These are phyloP conservation scores for Eledone cirrhosa DNA, from an alignment of 2,888 invertebrate species.

Conservation along the genomic window DNA sequence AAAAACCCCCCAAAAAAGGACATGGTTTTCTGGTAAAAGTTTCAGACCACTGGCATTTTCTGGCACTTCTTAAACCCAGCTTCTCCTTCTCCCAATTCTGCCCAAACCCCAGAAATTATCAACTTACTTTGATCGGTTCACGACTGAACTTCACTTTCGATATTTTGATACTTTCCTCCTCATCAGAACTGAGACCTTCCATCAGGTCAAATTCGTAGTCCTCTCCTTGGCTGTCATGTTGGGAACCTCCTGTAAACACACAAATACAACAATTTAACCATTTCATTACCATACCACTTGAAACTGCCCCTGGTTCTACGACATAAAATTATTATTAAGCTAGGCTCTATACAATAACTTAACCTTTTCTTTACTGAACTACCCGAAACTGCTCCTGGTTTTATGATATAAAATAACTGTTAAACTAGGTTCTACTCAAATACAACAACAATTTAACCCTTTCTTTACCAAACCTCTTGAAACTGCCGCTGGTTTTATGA, in stretches of 20 bases:
- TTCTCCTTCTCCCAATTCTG: too few relatives aligned
- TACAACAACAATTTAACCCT: too few relatives aligned
- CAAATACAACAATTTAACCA: neutral
- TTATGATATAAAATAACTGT: too few relatives aligned
- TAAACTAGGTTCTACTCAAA: too few relatives aligned
- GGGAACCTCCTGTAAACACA: constrained; percentile 21
- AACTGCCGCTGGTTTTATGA: too few relatives aligned
- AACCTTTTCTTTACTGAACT: neutral
- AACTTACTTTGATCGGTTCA: constrained; percentile 60
- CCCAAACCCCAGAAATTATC: neutral
- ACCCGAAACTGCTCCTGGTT: neutral
- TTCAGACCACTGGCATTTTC: too few relatives aligned
- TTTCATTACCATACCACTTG: neutral
- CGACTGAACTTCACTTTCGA: constrained; percentile 58
- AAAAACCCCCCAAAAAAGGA: too few relatives aligned
- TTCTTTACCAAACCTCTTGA: too few relatives aligned
- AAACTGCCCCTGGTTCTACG: neutral
- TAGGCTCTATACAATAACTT: neutral
- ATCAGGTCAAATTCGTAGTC: constrained; percentile 40
- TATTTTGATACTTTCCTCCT: constrained; percentile 47
- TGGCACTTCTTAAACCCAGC: too few relatives aligned
- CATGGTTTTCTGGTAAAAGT: too few relatives aligned
- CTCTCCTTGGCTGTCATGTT: constrained; percentile 26
- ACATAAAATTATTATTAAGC: neutral
- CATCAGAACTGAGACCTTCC: constrained; percentile 47